Conservation (phyloP, 2,113 vertebrate genomes). For the Todiramphus saurophagus region DNA sequence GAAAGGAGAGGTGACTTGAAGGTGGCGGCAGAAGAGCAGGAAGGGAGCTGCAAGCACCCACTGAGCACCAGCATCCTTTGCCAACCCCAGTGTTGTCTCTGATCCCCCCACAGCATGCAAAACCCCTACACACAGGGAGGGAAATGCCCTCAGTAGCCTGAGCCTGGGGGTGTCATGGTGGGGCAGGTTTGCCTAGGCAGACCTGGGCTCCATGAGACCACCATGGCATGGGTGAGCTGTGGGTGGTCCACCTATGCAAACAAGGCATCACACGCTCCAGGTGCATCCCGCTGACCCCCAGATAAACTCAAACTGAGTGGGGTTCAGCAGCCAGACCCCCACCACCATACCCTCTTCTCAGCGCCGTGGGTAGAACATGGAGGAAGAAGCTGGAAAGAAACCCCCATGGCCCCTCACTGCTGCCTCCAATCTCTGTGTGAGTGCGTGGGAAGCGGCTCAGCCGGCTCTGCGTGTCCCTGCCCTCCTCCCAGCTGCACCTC, state of each 20-base stretch:
- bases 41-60: background rate
- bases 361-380: fast-evolving
- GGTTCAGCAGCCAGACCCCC: background rate
- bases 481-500: background rate
- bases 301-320: fast-evolving
- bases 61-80: background rate
- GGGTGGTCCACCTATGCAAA: background rate
- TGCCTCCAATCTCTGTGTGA: background rate
- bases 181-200: background rate
- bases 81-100: background rate
- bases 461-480: constrained; percentile 44
- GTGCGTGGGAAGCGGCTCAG: constrained; percentile 18
- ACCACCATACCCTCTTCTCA: fast-evolving
- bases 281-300: background rate
- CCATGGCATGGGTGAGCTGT: fast-evolving
- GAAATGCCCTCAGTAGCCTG: background rate
- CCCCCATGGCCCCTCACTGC: fast-evolving
- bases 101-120: fast-evolving
- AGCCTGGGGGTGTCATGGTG: fast-evolving
- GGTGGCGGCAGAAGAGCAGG: background rate
- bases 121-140: fast-evolving
- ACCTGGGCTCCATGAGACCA: background rate
- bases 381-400: background rate
- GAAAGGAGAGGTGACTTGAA: background rate
- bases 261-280: fast-evolving